A percentile compares a stretch with the other conserved stretches of the same genome.
phyloP scores from a whole-genome alignment of 2,797 vertebrate species.

The Harpagifer antarcticus region DNA sequence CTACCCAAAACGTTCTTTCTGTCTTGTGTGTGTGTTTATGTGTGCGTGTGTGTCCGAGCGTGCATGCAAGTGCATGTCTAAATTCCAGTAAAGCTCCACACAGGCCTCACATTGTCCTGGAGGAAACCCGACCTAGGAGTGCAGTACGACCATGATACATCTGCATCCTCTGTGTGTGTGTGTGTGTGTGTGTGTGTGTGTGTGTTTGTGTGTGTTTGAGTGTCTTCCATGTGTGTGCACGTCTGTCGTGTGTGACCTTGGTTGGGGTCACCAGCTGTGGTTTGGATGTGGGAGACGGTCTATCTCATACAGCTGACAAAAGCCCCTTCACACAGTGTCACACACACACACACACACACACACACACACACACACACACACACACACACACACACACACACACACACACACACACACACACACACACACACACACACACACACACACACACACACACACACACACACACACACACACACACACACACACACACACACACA shows the following conservation, averaged over 20 bases:
- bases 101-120: conserved; percentile 85
- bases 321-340: conserved; percentile 30
- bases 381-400: conserved; percentile 16
- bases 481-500: conserved; percentile 8
- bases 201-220: conserved; percentile 23
- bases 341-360: conserved; percentile 20
- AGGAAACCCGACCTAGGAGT: conserved; percentile 83
- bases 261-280: conserved; percentile 83
- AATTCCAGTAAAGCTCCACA: conserved; percentile 80
- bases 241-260: conserved; percentile 80
- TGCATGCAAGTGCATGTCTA: conserved; percentile 61
- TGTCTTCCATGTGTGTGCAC: conserved; percentile 37
- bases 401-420: conserved; percentile 21
- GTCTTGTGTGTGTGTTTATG: conserved; percentile 25
- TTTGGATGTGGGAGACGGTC: conserved; percentile 75
- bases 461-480: conserved; percentile 7
- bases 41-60: conserved; percentile 34
- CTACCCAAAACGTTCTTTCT: conserved; percentile 46
- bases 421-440: conserved; percentile 10
- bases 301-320: conserved; percentile 72
- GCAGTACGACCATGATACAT: conserved; percentile 72
- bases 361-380: conserved; percentile 22
- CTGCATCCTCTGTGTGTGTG: conserved; percentile 57
- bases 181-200: conserved; percentile 17
- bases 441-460: conserved; percentile 8